Evolutionary conservation across 2,113 vertebrate genomes (phyloP).

Genomic region (Mirza zaza): DNA sequence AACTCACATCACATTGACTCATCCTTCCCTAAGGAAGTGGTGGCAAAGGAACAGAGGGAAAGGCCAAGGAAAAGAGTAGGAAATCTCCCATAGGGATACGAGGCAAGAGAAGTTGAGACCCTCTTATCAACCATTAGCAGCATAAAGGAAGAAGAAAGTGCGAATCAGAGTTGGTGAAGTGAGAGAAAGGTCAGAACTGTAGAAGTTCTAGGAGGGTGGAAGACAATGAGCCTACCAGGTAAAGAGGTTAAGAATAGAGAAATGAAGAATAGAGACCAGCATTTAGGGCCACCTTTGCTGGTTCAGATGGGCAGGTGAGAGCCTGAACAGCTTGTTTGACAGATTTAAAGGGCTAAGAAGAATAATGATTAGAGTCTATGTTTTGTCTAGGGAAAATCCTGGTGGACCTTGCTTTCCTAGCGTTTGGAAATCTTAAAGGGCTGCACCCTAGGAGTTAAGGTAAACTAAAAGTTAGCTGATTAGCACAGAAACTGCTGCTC

Average conservation of each 20-base stretch:
- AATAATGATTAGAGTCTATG: not conserved
- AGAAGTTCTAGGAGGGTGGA: not conserved
- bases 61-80: not conserved
- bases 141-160: not conserved
- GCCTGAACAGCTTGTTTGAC: not conserved
- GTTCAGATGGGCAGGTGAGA: not conserved
- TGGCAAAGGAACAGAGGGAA: not conserved
- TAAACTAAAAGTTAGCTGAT: not conserved
- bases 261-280: not conserved
- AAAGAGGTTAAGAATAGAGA: not conserved
- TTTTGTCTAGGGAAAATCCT: not conserved
- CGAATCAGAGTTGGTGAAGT: not conserved
- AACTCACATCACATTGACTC: not conserved
- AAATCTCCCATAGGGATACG: not conserved
- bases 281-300: not conserved
- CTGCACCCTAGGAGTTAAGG: not conserved
- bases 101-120: not conserved
- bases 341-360: not conserved
- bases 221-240: not conserved
- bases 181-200: not conserved
- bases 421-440: not conserved
- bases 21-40: not conserved
- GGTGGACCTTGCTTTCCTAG: not conserved
- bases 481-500: not conserved
- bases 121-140: not conserved